phyloP scores from a whole-genome alignment of 2,113 vertebrate genomes.

The Silurus glanis region DNA sequence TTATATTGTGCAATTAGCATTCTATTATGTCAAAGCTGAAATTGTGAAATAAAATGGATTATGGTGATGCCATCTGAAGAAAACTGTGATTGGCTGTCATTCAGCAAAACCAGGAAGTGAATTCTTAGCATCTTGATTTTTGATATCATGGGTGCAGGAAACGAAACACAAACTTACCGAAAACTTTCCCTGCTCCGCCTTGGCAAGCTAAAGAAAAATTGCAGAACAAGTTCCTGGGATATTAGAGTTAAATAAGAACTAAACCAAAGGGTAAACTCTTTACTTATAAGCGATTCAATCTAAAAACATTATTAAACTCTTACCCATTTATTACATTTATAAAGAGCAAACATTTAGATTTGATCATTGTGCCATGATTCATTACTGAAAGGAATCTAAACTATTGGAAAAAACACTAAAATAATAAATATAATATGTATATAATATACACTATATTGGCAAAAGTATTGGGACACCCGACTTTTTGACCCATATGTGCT shows the following conservation, averaged over 20 bases:
- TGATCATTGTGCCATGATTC: neutral
- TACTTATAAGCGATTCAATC: neutral
- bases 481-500: too few species aligned
- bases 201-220: constrained; percentile 54
- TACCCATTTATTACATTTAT: neutral
- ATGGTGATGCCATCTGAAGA: neutral
- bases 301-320: neutral
- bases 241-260: constrained; percentile 5
- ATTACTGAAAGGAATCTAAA: neutral
- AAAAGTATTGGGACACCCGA: too few species aligned
- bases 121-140: constrained; percentile 29
- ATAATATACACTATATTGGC: too few species aligned
- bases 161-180: constrained; percentile 51
- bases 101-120: constrained; percentile 27
- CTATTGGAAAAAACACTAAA: neutral
- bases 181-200: constrained; percentile 56
- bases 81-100: neutral
- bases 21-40: neutral
- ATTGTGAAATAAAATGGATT: neutral
- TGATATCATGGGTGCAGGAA: constrained; percentile 18
- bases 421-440: neutral
- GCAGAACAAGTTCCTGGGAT: neutral
- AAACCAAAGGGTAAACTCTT: neutral
- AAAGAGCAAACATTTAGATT: neutral
- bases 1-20: neutral